Percentiles rank a stretch among this genome's conserved stretches.
These are phyloP conservation scores for Gobionotothen gibberifrons DNA, from an alignment of 2,797 vertebrate genomes.

Conservation along the genomic window DNA sequence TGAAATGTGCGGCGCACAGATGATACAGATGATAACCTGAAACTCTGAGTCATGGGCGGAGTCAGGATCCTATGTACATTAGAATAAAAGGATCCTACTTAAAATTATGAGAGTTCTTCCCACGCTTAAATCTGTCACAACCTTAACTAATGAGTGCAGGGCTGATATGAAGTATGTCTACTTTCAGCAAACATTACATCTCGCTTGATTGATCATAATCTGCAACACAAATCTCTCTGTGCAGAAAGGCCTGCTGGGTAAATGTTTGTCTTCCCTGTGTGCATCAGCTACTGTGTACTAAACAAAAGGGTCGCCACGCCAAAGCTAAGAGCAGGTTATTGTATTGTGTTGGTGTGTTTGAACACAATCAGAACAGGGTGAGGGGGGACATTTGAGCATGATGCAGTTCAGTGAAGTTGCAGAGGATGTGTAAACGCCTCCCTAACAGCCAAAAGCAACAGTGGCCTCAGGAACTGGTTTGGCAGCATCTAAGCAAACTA, in stretches of 20 bases:
- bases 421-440: constrained; percentile 40
- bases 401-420: constrained; percentile 28
- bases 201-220: not conserved
- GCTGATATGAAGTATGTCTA: not conserved
- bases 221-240: not conserved
- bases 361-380: constrained; percentile 27
- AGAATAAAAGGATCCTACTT: not conserved
- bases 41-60: not conserved
- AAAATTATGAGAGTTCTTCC: not conserved
- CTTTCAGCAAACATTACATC: constrained; percentile 1
- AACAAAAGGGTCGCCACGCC: constrained; percentile 62
- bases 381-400: constrained; percentile 34
- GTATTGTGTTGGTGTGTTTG: constrained; percentile 21
- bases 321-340: constrained; percentile 20
- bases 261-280: constrained; percentile 64
- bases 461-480: constrained; percentile 70
- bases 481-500: constrained; percentile 53
- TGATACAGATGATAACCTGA: not conserved
- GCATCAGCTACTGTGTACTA: constrained; percentile 42
- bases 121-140: not conserved
- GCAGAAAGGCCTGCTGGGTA: constrained; percentile 30
- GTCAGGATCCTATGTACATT: not conserved
- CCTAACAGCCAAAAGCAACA: constrained; percentile 45
- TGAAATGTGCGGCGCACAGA: not conserved
- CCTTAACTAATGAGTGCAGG: not conserved